Percentiles rank a stretch among this genome's conserved stretches.
Evolutionary conservation across 2,888 invertebrate genomes (phyloP).

Genomic region (Argynnis bischoffii): DNA sequence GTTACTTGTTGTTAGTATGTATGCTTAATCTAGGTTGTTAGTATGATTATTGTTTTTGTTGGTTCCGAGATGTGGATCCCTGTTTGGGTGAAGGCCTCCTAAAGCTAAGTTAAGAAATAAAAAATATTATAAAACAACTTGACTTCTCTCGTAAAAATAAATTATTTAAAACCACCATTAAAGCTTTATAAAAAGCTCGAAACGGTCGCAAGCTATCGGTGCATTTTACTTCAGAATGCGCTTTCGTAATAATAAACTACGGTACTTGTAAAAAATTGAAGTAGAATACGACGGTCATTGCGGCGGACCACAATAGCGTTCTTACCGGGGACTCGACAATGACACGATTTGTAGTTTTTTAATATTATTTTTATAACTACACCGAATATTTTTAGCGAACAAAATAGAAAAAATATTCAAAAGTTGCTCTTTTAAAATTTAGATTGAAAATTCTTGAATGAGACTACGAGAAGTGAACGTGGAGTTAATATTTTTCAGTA

Average conservation of each 20-base stretch:
- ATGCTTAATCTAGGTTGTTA: too few species aligned
- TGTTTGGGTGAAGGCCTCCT: too few species aligned
- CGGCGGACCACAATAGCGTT: constrained; percentile 18
- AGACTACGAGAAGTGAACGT: too few species aligned
- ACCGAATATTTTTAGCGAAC: not conserved
- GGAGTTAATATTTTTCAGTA: too few species aligned
- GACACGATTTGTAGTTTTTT: constrained; percentile 10
- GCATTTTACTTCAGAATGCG: constrained; percentile 28
- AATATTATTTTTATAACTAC: constrained; percentile 2
- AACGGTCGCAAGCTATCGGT: constrained; percentile 15
- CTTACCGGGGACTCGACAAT: constrained; percentile 9
- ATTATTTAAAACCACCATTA: constrained; percentile 15
- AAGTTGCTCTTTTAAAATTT: constrained; percentile 2
- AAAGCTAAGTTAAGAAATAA: not conserved
- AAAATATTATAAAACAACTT: not conserved
- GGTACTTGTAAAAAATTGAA: constrained; percentile 30
- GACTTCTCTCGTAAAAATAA: constrained; percentile 9
- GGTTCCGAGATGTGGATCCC: too few species aligned
- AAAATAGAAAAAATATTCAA: not conserved
- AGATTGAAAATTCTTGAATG: not conserved
- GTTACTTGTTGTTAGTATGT: too few species aligned
- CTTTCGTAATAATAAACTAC: constrained; percentile 38
- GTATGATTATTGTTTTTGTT: too few species aligned
- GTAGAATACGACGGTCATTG: constrained; percentile 25
- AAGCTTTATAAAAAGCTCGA: constrained; percentile 9